Conservation (phyloP, 2,113 vertebrate genomes). For the Nipponia nippon region DNA sequence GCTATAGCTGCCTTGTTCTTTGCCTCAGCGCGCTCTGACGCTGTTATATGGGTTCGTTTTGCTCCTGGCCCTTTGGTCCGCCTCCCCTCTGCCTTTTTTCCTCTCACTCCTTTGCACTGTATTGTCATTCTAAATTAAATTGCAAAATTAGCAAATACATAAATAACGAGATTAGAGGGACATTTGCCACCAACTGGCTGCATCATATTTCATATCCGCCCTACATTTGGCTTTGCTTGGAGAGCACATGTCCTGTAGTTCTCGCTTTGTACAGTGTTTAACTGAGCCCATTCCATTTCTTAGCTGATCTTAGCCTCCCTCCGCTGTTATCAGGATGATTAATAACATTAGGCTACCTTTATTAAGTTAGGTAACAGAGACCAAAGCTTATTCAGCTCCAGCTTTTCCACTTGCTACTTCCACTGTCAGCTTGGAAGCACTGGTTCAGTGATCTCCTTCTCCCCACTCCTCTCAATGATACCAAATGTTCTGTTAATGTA, state of each 20-base stretch:
- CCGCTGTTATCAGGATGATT: neutral
- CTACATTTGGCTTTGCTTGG: neutral
- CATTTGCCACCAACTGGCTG: neutral
- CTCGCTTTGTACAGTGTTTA: neutral
- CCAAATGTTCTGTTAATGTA: rapidly evolving
- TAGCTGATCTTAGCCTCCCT: neutral
- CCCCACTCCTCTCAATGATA: neutral
- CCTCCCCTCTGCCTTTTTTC: neutral
- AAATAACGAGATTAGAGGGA: neutral
- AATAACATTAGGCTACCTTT: neutral
- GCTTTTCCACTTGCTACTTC: neutral
- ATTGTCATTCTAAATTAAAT: neutral
- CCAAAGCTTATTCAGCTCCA: neutral
- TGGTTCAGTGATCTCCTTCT: neutral
- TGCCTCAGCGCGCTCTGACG: neutral
- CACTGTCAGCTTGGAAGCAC: neutral
- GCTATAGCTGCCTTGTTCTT: neutral
- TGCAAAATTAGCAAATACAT: neutral
- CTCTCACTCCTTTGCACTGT: neutral
- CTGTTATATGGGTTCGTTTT: neutral
- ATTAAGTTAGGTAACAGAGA: neutral
- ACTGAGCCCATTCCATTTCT: neutral
- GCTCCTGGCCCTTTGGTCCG: rapidly evolving
- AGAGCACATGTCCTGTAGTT: rapidly evolving
- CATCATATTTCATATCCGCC: neutral